Evolutionary conservation across 2,797 vertebrate genomes (phyloP), one percentile per base, ranked within the genome.

Genomic region (Takifugu rubripes): DNA sequence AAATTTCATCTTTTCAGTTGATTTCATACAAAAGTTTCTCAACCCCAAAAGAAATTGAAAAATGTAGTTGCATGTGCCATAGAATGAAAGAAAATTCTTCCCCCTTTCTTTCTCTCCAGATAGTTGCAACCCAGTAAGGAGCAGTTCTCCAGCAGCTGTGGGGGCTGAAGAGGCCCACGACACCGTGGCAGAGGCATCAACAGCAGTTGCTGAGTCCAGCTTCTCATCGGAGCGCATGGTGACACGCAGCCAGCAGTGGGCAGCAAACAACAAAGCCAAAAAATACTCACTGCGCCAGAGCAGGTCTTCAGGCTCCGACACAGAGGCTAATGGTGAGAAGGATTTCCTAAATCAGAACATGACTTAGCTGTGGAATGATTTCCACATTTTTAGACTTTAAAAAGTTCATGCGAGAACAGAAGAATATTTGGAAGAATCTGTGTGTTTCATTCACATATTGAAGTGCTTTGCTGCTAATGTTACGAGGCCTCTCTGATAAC

Each of bases 171-270:
- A 96, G 66, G 92, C 89, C 8, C 70, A 58, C 15, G 91, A 87
- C 48, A 55, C 70, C 9, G 52, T 74, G 15, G 69, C 64, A 4
- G 81, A 17, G 1, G 47, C 71, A 1, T 64, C 61, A 6, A 55
- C 55, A 26, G 64, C 70, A 6, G 72, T 71, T 43, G 61, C 83
- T 56, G 80, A 82, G 0, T 84, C 85, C 0, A 72, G 83, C 57
- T 98, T 94, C 81, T 93, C 94, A 58, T 96, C 95, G 16, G 95
- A 83, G 7, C 89, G 96, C 58, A 93, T 96, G 63, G 89, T 97
- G 77, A 98, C 97, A 2, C 95, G 95, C 68, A 98, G 96, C 91
- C 96, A 98, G 68, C 94, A 96, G 82, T 94, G 93, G 8, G 78
- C 90, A 0, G 87, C 93, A 5, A 93, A 93, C 76, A 86, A 92